Conservation (phyloP, 2,888 invertebrate species). For the Drosophila villosipedis region DNA sequence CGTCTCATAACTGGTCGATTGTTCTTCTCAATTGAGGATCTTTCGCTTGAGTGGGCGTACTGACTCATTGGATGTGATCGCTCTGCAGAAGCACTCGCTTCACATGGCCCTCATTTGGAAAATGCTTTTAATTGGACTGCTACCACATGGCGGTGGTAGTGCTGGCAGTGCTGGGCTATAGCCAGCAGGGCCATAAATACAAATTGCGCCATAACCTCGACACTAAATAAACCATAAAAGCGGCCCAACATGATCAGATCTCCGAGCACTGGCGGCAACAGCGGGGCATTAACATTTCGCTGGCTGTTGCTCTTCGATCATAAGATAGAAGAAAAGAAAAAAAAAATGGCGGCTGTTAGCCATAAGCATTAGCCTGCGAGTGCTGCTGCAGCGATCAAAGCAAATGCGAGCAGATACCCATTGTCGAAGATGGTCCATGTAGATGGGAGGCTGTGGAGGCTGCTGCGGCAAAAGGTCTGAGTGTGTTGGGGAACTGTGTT, state of each 20-base stretch:
- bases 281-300: slow-evolving; percentile 41
- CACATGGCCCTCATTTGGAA: slow-evolving; percentile 58
- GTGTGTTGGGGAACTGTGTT: slow-evolving; percentile 21
- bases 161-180: slow-evolving; percentile 2
- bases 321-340: not conserved
- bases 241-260: slow-evolving; percentile 30
- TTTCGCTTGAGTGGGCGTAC: slow-evolving; percentile 41
- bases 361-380: slow-evolving; percentile 31
- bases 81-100: slow-evolving; percentile 23
- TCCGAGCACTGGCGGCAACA: slow-evolving; percentile 16
- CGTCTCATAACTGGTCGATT: slow-evolving; percentile 33
- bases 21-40: slow-evolving; percentile 11
- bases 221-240: slow-evolving; percentile 74
- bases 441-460: slow-evolving; percentile 15
- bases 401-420: slow-evolving; percentile 9
- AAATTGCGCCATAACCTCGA: slow-evolving; percentile 77
- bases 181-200: slow-evolving; percentile 64
- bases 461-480: slow-evolving; percentile 48
- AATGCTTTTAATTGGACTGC: slow-evolving; percentile 71
- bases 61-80: slow-evolving; percentile 41
- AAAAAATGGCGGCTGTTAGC: slow-evolving; percentile 68
- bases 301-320: slow-evolving; percentile 1
- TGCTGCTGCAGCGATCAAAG: slow-evolving; percentile 46
- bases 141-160: slow-evolving; percentile 53
- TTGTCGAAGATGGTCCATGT: slow-evolving; percentile 4